Conservation (phyloP, 2,888 invertebrate genomes). For the Antheraea yamamai region DNA sequence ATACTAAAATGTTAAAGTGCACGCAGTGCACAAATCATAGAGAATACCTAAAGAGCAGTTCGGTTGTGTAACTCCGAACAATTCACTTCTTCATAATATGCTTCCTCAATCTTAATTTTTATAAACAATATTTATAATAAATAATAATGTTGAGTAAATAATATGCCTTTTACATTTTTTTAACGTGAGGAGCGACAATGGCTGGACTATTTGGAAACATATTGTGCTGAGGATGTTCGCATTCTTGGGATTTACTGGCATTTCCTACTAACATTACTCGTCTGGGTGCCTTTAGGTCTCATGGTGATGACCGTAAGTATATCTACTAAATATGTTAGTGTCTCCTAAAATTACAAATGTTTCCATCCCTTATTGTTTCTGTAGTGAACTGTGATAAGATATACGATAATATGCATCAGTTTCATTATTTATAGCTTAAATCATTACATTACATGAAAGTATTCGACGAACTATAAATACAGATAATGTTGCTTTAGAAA, state of each 20-base stretch:
- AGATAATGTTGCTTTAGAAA: neutral
- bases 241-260: constrained; percentile 89
- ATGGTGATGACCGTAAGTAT: constrained; percentile 87
- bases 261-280: constrained; percentile 86
- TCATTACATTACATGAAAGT: neutral
- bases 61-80: no score
- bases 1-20: no score
- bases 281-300: constrained; percentile 88
- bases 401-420: neutral
- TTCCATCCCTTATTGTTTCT: neutral
- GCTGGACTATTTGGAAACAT: constrained; percentile 88
- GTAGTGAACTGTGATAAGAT: neutral
- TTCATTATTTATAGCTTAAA: neutral
- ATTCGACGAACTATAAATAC: neutral
- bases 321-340: neutral
- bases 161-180: neutral
- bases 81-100: no score
- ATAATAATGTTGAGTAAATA: no score
- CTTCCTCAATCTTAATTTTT: no score
- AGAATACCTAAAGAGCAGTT: no score
- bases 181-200: constrained; percentile 84
- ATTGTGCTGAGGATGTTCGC: constrained; percentile 86
- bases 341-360: neutral
- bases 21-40: no score
- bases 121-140: no score